A percentile compares a stretch with the other conserved stretches of the same genome.
These are phyloP conservation scores for Climacteris rufus DNA, from an alignment of 2,113 vertebrate species.

Conservation along the genomic window DNA sequence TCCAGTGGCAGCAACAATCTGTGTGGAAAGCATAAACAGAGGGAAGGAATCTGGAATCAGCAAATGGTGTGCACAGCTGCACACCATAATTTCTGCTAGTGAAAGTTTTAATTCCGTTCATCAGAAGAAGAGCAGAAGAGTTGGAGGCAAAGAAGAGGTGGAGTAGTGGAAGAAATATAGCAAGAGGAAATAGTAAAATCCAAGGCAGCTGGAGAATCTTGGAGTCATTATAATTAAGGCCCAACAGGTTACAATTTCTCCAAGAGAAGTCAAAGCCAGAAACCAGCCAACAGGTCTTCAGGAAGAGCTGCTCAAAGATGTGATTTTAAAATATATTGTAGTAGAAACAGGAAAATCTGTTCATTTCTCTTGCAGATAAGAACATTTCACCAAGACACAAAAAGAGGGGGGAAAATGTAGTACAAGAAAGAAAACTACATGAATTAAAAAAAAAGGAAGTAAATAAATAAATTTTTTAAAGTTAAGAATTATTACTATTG, in stretches of 20 bases:
- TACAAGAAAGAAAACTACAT: background rate
- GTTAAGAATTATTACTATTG: background rate
- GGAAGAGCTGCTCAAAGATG: background rate
- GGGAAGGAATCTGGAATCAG: slow-evolving; percentile 41
- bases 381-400: background rate
- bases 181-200: slow-evolving; percentile 58
- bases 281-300: slow-evolving; percentile 6
- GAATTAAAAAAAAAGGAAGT: background rate
- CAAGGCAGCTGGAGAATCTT: slow-evolving; percentile 59
- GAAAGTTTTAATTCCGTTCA: slow-evolving; percentile 60
- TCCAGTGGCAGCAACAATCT: slow-evolving; percentile 66
- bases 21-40: slow-evolving; percentile 53
- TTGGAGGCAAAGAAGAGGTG: slow-evolving; percentile 48
- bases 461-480: background rate
- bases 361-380: background rate
- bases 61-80: slow-evolving; percentile 65
- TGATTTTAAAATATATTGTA: background rate
- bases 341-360: background rate
- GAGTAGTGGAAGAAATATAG: slow-evolving; percentile 56
- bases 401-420: fast-evolving
- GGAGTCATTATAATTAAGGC: slow-evolving; percentile 48
- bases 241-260: slow-evolving; percentile 45
- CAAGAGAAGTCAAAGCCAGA: background rate
- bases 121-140: slow-evolving; percentile 47
- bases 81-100: slow-evolving; percentile 51